Conservation (phyloP, 2,113 vertebrate species). For the Pomatostomus ruficeps region DNA sequence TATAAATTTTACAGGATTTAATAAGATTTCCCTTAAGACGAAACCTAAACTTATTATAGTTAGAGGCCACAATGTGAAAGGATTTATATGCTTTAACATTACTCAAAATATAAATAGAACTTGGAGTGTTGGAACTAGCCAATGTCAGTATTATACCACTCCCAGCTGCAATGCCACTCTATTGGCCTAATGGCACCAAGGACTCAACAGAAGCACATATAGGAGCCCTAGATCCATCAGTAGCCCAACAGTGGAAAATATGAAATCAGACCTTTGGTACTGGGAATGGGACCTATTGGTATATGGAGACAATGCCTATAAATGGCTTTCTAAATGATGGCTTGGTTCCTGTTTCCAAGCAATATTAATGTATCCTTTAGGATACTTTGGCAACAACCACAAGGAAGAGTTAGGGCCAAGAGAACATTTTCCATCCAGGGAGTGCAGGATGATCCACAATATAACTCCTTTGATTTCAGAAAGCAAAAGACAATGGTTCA, state of each 20-base stretch:
- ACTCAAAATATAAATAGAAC: neutral
- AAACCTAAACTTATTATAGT: neutral
- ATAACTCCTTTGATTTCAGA: neutral
- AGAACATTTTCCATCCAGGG: neutral
- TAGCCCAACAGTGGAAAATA: neutral
- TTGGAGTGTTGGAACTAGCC: neutral
- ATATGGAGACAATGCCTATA: fast-evolving
- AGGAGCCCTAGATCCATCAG: neutral
- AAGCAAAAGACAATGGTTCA: neutral
- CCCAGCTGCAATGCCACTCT: neutral
- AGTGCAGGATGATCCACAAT: neutral
- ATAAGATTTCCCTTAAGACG: neutral
- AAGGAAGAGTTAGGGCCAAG: neutral
- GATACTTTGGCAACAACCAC: neutral
- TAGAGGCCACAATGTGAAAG: neutral
- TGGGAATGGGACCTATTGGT: neutral
- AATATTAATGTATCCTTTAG: neutral
- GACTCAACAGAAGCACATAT: fast-evolving
- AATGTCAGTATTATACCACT: neutral
- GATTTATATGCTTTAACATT: neutral
- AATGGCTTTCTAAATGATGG: neutral
- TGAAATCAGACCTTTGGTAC: neutral
- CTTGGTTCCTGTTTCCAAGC: neutral
- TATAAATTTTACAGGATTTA: neutral
- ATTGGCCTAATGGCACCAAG: neutral